Evolutionary conservation across 1,140 invertebrate genomes (phyloP), one percentile per base, ranked within the genome.

Genomic region (Heliconius congener): DNA sequence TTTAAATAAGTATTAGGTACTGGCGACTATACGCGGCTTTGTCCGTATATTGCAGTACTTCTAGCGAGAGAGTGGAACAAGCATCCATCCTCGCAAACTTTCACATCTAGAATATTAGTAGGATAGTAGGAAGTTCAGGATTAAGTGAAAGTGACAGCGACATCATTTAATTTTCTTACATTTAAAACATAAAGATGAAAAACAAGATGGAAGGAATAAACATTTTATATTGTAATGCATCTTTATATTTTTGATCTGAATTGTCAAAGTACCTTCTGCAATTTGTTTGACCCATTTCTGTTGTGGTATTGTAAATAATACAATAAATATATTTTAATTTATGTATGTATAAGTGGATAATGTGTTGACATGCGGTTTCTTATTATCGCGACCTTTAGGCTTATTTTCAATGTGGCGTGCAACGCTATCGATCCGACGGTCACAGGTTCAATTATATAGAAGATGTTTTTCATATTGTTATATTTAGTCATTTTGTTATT

Each of bases 241-340:
- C 60, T 66, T 30, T 66, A 27, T 30, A 16, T 66, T 66, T 30
- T 9, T 30, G 27, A 66, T 11, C 27, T 66, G 27, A 66, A 66
- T 66, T 30, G 60, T 66, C 60, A 66, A 66, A 66, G 16, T n/a
- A 30, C 13, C 42, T 46, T 46, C 60, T 66, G 23, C 60, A 66
- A 66, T 66, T 27, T 66, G 13, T 66, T 30, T 66, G 60, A 30
- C 60, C 60, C 9, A 66, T n/a, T 60, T 52, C 18, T 8, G n/a
- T 30, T 66, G 60, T 18, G 60, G 27, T 30, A 30, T 66, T 66
- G 60, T 30, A 66, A 66, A 66, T 66, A 66, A 66, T 66, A 66
- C 11, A 23, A 57, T 57, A 57, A 57, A 9, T 27, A 60, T 60
- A 23, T 60, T 55, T 55, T 19, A n/a, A 60, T 60, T 23, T 60